Evolutionary conservation across 2,888 invertebrate species (phyloP), one percentile per base, ranked within the genome.

Genomic region (Dichetophora obliterata): DNA sequence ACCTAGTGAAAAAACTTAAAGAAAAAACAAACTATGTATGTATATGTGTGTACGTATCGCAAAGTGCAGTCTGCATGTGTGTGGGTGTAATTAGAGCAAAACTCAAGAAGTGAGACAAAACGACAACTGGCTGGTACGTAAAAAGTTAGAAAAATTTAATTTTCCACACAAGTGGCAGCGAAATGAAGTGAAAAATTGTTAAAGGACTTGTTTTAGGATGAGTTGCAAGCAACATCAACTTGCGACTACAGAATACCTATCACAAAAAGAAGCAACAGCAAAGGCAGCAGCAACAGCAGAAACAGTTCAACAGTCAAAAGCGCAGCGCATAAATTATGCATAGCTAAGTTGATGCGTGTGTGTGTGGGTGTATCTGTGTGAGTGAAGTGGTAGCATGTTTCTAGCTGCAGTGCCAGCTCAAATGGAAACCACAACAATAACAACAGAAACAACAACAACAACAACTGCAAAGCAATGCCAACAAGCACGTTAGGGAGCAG

Each of bases 141-240:
- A 11, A 31, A 31, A 31, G 63, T 27, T 61, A 24, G 34, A 9
- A 63, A 50, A 73, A 73, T 73, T 63, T 22, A 73, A 73, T 73
- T 63, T 73, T 73, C 73, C 73, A 50, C 27, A 50, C 73, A 63
- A 63, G 73, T 73, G 63, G 27, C 73, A 50, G 27, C 61, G 27
- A 73, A 65, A 73, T 73, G 50, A 73, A 73, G 73, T 73, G 63
- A 73, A 61, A 61, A 63, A 73, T 73, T 73, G 63, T 14, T 61
- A 27, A 43, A 52, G 65, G 31, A 73, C 50, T 73, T 22, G 9
- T 24, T 52, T 48, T 22, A n/a, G 24, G 14, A 24, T 27, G 63
- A 22, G 50, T 22, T 50, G 54, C 54, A n/a, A 22, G n/a, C 54
- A 22, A n/a, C 57, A 24, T 6, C 57, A 57, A 19, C 57, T 24